Evolutionary conservation across 2,888 invertebrate species (phyloP).

Genomic region (Synanthedon tipuliformis): DNA sequence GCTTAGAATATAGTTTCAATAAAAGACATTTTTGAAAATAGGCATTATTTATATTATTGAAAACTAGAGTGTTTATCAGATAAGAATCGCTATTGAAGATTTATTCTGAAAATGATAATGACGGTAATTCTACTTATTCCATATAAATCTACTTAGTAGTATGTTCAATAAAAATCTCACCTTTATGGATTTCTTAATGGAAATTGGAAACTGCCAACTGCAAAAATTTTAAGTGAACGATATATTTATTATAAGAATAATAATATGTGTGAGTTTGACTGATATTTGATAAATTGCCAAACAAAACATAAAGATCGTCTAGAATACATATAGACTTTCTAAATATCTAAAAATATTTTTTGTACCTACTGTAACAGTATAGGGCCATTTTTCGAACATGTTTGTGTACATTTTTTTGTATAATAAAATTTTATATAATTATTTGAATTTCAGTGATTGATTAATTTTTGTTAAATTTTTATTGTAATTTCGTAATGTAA

Average conservation of each 20-base stretch:
- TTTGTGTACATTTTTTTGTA: slow-evolving; percentile 10
- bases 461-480: slow-evolving; percentile 5
- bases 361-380: slow-evolving; percentile 1
- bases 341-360: slow-evolving; percentile 1
- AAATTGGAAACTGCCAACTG: too few species aligned
- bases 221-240: too few species aligned
- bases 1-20: too few species aligned
- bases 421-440: slow-evolving; percentile 3
- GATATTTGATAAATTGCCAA: slow-evolving; percentile 4
- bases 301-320: slow-evolving; percentile 3
- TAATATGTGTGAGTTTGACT: slow-evolving; percentile 5
- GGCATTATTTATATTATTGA: slow-evolving; percentile 4
- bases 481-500: slow-evolving; percentile 1
- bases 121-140: too few species aligned
- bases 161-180: too few species aligned
- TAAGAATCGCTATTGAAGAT: too few species aligned
- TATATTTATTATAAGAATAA: slow-evolving; percentile 6
- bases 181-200: too few species aligned
- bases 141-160: too few species aligned
- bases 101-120: too few species aligned
- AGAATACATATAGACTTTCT: slow-evolving; percentile 4
- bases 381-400: slow-evolving; percentile 9
- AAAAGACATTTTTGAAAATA: too few species aligned
- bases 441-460: slow-evolving; percentile 2
- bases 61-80: too few species aligned